Evolutionary conservation across 1,140 invertebrate species (phyloP).

Genomic region (Lamellibrachia luymesi): DNA sequence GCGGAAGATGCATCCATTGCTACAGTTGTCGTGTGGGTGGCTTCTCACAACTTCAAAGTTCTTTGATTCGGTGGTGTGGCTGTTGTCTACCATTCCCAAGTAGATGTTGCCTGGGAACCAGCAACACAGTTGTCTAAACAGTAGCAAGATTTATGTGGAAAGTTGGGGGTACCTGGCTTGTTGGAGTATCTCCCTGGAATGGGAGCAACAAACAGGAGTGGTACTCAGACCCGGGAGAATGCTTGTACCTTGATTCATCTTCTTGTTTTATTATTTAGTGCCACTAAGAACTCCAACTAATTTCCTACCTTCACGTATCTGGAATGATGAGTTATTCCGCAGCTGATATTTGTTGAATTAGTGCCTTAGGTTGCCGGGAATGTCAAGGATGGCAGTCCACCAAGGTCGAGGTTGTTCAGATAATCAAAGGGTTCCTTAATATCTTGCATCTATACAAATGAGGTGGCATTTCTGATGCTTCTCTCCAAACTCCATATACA

Average conservation of each 20-base stretch:
- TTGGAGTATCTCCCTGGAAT: neutral
- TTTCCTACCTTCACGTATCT: neutral
- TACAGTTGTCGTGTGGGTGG: neutral
- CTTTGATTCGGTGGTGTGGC: neutral
- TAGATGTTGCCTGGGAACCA: neutral
- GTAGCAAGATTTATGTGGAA: neutral
- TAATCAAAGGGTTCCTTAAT: neutral
- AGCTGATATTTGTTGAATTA: neutral
- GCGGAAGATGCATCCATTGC: neutral
- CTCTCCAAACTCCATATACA: too few species aligned
- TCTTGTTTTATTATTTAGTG: neutral
- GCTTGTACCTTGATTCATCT: neutral
- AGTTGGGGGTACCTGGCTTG: neutral
- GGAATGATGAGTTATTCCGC: neutral
- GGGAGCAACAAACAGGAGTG: neutral
- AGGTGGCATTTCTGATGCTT: too few species aligned
- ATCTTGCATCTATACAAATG: too few species aligned
- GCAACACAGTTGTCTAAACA: neutral
- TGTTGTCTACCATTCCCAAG: neutral
- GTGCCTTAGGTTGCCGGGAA: neutral
- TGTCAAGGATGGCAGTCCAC: neutral
- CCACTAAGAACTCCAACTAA: neutral
- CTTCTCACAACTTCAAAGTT: neutral
- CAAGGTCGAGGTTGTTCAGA: neutral
- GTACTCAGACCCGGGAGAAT: neutral